Percentiles rank a stretch among this genome's conserved stretches.
Evolutionary conservation across 2,888 invertebrate genomes (phyloP).

Genomic region (Fissipunctia ypsillon): DNA sequence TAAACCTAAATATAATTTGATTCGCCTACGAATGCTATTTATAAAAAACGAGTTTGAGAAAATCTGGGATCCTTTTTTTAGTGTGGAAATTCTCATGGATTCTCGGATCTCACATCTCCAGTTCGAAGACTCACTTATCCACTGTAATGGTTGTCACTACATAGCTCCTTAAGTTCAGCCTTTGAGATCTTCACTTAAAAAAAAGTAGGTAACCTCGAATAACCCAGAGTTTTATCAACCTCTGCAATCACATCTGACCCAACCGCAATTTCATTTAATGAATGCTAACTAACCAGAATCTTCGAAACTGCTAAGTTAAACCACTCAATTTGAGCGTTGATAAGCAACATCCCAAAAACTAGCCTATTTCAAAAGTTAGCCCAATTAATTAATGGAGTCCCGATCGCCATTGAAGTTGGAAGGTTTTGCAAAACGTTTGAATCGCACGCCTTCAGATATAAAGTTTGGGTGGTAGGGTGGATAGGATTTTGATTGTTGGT

Average conservation of each 20-base stretch:
- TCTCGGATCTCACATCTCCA: not conserved
- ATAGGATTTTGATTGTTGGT: not conserved
- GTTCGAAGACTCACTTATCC: not conserved
- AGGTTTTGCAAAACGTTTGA: slow-evolving; percentile 63
- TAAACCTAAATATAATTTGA: no score
- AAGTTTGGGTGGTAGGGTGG: slow-evolving; percentile 44
- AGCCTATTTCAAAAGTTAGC: slow-evolving; percentile 50
- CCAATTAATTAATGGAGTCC: slow-evolving; percentile 66
- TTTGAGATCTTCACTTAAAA: not conserved
- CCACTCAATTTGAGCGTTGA: slow-evolving; percentile 63
- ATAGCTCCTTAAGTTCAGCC: not conserved
- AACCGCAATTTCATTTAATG: slow-evolving; percentile 20
- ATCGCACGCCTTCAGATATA: slow-evolving; percentile 52
- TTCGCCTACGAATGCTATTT: no score
- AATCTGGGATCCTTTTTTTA: not conserved
- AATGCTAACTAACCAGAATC: slow-evolving; percentile 10
- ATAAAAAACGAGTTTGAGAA: no score
- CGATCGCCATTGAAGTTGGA: slow-evolving; percentile 57
- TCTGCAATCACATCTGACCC: not conserved
- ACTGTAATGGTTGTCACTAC: not conserved
- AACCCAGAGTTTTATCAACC: not conserved
- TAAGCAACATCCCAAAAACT: slow-evolving; percentile 61
- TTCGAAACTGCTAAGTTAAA: slow-evolving; percentile 60
- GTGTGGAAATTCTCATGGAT: not conserved
- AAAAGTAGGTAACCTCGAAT: no score